These are phyloP conservation scores for Eupithecia insigniata DNA, from an alignment of 2,888 invertebrate genomes.

Conservation along the genomic window DNA sequence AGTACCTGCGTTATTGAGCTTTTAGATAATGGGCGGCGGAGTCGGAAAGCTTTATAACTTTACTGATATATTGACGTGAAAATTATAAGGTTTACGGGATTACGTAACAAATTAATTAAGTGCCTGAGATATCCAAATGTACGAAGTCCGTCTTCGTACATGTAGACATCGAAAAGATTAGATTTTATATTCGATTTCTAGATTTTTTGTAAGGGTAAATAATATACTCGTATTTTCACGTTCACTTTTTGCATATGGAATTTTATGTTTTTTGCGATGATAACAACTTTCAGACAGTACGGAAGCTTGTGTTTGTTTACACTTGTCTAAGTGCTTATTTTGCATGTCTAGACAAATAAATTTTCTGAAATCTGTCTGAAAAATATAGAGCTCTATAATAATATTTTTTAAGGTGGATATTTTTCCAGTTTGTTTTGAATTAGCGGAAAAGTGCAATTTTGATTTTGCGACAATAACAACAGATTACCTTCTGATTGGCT, in stretches of 20 bases:
- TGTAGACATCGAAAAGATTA: too few relatives aligned
- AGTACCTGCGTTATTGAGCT: conserved; percentile 16
- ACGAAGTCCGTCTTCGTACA: too few relatives aligned
- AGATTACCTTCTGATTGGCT: not conserved
- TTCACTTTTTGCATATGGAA: not conserved
- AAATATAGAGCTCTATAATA: too few relatives aligned
- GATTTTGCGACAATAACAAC: not conserved
- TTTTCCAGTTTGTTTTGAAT: not conserved
- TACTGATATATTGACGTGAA: not conserved
- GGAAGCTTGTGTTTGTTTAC: too few relatives aligned
- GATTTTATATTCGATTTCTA: not conserved
- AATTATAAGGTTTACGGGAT: not conserved
- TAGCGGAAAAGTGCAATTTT: not conserved
- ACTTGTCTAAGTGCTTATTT: too few relatives aligned
- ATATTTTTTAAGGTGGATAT: not conserved
- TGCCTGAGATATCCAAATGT: not conserved
- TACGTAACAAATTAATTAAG: not conserved
- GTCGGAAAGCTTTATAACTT: conserved; percentile 14
- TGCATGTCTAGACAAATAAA: too few relatives aligned
- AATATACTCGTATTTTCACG: not conserved
- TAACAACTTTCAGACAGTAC: not conserved
- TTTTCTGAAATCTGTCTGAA: too few relatives aligned
- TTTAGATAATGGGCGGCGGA: conserved; percentile 18
- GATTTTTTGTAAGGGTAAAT: not conserved
- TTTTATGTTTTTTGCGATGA: not conserved